Evolutionary conservation across 1,140 invertebrate species (phyloP).

Genomic region (Polyergus mexicanus): DNA sequence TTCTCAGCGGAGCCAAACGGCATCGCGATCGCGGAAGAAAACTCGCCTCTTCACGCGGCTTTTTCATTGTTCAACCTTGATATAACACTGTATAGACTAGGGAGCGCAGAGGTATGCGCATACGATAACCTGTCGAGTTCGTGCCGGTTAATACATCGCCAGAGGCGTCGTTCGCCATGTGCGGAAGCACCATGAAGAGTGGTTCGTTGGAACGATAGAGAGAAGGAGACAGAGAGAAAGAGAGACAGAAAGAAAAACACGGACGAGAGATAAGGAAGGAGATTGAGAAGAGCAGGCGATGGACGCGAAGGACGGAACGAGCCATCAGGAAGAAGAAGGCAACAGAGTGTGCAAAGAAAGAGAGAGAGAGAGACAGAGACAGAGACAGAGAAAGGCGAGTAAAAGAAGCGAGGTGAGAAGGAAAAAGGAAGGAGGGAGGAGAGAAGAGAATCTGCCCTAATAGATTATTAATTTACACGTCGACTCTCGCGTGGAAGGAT

Average conservation of each 20-base stretch:
- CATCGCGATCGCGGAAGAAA: slow-evolving; percentile 9
- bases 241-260: slow-evolving; percentile 25
- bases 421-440: slow-evolving; percentile 14
- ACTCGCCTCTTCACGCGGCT: slow-evolving; percentile 18
- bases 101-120: neutral
- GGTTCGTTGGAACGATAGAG: slow-evolving; percentile 25
- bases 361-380: slow-evolving; percentile 4
- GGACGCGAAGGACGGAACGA: slow-evolving; percentile 28
- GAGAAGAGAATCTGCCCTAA: slow-evolving; percentile 74
- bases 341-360: slow-evolving; percentile 20
- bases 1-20: neutral
- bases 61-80: slow-evolving; percentile 43
- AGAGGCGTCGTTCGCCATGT: slow-evolving; percentile 62
- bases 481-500: slow-evolving; percentile 69
- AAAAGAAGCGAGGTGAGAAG: slow-evolving; percentile 8
- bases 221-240: neutral
- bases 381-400: neutral
- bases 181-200: slow-evolving; percentile 50
- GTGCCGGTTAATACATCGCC: slow-evolving; percentile 78
- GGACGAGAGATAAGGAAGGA: slow-evolving; percentile 36
- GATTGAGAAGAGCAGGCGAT: slow-evolving; percentile 18
- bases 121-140: slow-evolving; percentile 65
- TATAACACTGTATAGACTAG: neutral
- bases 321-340: slow-evolving; percentile 42
- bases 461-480: slow-evolving; percentile 85